Evolutionary conservation across 2,797 vertebrate species (phyloP).

Genomic region (Molossus alvarezi): DNA sequence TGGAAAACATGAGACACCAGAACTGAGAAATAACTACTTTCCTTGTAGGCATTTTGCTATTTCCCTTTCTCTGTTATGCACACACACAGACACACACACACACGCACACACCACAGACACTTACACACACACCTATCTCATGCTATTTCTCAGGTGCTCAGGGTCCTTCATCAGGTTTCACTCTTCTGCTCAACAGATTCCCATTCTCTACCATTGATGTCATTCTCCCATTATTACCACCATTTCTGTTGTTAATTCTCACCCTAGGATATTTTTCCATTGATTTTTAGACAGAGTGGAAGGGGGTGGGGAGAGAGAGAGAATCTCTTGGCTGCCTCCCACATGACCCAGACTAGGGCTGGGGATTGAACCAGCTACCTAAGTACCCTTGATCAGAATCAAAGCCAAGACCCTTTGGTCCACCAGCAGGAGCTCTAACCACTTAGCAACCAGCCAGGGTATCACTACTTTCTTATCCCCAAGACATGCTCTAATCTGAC

Average conservation of each 20-base stretch:
- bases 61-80: not conserved
- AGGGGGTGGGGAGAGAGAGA: too few relatives aligned
- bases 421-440: too few relatives aligned
- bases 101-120: too few relatives aligned
- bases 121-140: fast-evolving
- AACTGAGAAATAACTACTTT: not conserved
- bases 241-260: not conserved
- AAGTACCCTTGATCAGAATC: too few relatives aligned
- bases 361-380: too few relatives aligned
- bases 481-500: not conserved
- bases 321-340: too few relatives aligned
- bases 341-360: too few relatives aligned
- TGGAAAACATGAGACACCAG: not conserved
- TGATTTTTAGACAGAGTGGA: too few relatives aligned
- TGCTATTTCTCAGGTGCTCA: not conserved
- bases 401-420: too few relatives aligned
- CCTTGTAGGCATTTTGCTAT: not conserved
- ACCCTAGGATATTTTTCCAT: too few relatives aligned
- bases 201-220: not conserved
- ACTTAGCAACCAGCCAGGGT: too few relatives aligned
- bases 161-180: not conserved
- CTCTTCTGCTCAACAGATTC: not conserved
- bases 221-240: not conserved
- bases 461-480: not conserved
- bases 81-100: not conserved